Evolutionary conservation across 2,888 invertebrate genomes (phyloP).

Genomic region (Cheilosia pagana): DNA sequence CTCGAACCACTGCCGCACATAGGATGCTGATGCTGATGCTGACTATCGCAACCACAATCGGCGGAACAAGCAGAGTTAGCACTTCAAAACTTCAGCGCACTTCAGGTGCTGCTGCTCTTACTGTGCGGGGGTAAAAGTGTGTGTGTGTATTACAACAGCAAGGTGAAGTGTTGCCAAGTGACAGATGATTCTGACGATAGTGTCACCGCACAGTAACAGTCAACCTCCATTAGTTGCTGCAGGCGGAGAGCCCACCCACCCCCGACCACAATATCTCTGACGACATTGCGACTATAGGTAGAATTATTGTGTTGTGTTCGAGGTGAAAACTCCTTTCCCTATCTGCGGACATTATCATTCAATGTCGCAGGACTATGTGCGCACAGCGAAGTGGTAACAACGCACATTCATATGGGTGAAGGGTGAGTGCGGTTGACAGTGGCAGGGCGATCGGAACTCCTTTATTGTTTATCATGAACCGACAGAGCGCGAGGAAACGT

Average conservation of each 20-base stretch:
- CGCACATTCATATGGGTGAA: constrained; percentile 7
- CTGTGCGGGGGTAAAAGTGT: background rate
- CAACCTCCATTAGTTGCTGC: constrained; percentile 6
- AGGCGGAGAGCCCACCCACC: background rate
- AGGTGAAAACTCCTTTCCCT: constrained; percentile 37
- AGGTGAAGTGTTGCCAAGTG: constrained; percentile 37
- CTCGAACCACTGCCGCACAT: constrained; percentile 5
- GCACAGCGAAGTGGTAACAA: constrained; percentile 22
- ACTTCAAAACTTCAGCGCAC: background rate
- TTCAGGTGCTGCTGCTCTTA: background rate
- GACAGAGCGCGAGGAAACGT: constrained; percentile 25
- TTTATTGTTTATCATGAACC: constrained; percentile 55
- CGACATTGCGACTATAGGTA: constrained; percentile 34
- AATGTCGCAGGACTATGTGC: constrained; percentile 53
- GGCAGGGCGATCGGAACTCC: background rate
- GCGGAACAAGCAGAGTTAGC: background rate
- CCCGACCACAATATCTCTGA: constrained; percentile 27
- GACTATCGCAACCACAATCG: constrained; percentile 23
- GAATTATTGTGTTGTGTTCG: constrained; percentile 27
- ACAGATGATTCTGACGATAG: constrained; percentile 36
- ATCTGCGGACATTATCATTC: constrained; percentile 67
- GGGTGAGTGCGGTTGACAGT: constrained; percentile 5
- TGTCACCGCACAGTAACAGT: constrained; percentile 1
- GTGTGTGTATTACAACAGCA: background rate
- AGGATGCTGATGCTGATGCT: constrained; percentile 23